Conservation (phyloP, 2,113 vertebrate genomes). For the Equus przewalskii region DNA sequence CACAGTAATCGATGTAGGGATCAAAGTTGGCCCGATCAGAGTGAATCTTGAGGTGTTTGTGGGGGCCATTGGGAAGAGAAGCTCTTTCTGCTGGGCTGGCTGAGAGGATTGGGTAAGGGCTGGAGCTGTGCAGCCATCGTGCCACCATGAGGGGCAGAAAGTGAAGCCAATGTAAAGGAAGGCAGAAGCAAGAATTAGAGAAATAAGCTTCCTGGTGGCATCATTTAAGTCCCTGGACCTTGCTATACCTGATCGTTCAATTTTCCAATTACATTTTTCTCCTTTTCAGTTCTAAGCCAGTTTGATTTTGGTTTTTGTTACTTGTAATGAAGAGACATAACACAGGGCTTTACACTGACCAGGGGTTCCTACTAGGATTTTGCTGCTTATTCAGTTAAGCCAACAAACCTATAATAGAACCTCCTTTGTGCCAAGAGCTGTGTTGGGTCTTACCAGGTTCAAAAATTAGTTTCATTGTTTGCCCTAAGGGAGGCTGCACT, state of each 20-base stretch:
- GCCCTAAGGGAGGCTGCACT: background rate
- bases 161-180: background rate
- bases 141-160: background rate
- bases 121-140: background rate
- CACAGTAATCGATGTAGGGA: slow-evolving; percentile 1
- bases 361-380: background rate
- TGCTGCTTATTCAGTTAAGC: slow-evolving; percentile 42
- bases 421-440: background rate
- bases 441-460: slow-evolving; percentile 26
- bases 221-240: background rate
- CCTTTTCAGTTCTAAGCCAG: background rate
- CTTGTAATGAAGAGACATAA: slow-evolving; percentile 6
- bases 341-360: background rate
- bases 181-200: background rate
- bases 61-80: background rate
- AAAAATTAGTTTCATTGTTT: slow-evolving; percentile 39
- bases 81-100: background rate
- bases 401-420: background rate
- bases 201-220: background rate
- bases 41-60: background rate
- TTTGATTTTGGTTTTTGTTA: slow-evolving; percentile 40
- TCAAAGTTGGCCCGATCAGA: background rate
- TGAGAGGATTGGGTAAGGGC: background rate
- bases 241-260: background rate
- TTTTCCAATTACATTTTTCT: background rate